Conservation (phyloP, 2,797 vertebrate genomes). For the Myotis vivesi region DNA sequence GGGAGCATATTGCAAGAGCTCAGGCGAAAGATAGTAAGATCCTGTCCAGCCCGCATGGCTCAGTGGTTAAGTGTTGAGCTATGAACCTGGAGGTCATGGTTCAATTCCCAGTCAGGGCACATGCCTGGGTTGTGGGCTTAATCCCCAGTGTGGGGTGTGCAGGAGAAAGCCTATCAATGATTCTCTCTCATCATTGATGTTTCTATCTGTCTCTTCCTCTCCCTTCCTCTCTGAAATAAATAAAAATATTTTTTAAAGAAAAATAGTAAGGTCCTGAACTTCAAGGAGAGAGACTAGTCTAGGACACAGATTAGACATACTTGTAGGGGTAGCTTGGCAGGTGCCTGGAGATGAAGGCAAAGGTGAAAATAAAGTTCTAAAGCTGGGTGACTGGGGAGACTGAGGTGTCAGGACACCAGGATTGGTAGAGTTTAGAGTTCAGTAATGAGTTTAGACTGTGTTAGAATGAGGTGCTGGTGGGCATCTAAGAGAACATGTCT, state of each 20-base stretch:
- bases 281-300: not conserved
- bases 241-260: not conserved
- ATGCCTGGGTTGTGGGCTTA: no score
- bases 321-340: not conserved
- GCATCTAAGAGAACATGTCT: not conserved
- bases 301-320: not conserved
- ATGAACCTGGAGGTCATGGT: no score
- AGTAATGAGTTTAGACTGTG: not conserved
- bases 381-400: not conserved
- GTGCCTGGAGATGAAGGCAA: not conserved
- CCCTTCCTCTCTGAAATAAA: no score
- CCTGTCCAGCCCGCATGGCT: not conserved
- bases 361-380: slow-evolving; percentile 5
- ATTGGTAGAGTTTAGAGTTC: not conserved
- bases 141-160: no score
- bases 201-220: no score
- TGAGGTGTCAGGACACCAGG: not conserved
- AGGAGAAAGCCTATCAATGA: no score
- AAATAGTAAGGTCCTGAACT: not conserved
- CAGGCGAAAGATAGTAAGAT: not conserved
- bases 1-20: not conserved
- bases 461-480: not conserved
- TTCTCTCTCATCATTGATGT: no score
- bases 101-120: no score
- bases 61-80: no score